Evolutionary conservation across 1,140 invertebrate genomes (phyloP).

Genomic region (Drosophila ercepeae): DNA sequence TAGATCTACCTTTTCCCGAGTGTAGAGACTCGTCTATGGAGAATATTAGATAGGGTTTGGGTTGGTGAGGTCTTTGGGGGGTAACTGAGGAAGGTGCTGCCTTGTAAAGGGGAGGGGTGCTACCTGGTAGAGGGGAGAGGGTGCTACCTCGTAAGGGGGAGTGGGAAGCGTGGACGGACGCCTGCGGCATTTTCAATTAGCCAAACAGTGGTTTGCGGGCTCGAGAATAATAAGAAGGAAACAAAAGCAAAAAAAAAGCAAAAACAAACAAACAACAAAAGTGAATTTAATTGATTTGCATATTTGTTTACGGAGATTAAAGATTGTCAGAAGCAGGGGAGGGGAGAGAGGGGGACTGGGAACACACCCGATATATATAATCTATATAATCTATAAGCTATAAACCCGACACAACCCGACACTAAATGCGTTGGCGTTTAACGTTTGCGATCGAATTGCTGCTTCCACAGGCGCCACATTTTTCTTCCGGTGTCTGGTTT

Average conservation of each 20-base stretch:
- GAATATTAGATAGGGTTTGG: background rate
- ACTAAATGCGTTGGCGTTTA: no score
- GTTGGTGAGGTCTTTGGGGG: no score
- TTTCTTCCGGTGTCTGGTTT: no score
- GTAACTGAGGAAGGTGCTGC: no score
- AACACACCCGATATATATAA: background rate
- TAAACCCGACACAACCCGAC: no score
- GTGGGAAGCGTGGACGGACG: slow-evolving; percentile 29
- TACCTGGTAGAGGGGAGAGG: background rate
- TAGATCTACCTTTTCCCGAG: background rate
- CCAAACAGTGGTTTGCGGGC: slow-evolving; percentile 48
- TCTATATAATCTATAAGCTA: no score
- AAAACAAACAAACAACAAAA: slow-evolving; percentile 60
- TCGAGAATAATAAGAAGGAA: slow-evolving; percentile 26
- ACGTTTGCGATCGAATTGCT: no score
- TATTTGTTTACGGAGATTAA: slow-evolving; percentile 30
- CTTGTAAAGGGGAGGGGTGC: no score
- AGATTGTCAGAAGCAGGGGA: slow-evolving; percentile 5
- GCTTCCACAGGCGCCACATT: no score
- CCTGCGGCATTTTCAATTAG: slow-evolving; percentile 77
- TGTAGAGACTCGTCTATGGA: no score
- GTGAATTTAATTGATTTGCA: slow-evolving; percentile 68
- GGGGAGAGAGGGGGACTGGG: background rate
- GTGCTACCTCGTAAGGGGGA: no score
- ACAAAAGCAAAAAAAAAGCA: slow-evolving; percentile 62